These are phyloP conservation scores for Listronotus bonariensis DNA, from an alignment of 1,140 invertebrate species.

Conservation along the genomic window DNA sequence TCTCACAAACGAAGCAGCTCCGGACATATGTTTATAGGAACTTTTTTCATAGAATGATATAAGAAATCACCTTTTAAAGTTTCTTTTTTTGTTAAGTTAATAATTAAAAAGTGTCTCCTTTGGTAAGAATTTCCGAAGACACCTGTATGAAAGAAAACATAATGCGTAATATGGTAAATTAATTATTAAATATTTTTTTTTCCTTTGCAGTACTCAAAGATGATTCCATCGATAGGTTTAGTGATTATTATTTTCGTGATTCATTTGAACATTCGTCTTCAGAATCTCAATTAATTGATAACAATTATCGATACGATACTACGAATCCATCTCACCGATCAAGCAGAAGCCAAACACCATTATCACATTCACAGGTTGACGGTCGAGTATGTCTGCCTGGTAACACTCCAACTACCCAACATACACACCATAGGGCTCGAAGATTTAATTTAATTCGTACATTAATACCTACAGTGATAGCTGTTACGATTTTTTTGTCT, in stretches of 20 bases:
- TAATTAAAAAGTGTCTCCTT: no score
- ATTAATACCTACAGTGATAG: constrained; percentile 73
- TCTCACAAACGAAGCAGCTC: no score
- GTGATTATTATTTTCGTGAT: constrained; percentile 74
- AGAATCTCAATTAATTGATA: constrained; percentile 68
- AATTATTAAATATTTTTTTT: no score
- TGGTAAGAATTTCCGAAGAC: no score
- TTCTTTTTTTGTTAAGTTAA: no score
- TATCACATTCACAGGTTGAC: constrained; percentile 51
- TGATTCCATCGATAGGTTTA: constrained; percentile 57
- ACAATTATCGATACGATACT: constrained; percentile 57
- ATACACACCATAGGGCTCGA: constrained; percentile 36
- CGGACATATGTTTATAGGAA: no score
- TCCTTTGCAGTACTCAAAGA: constrained; percentile 35
- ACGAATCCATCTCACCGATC: constrained; percentile 60
- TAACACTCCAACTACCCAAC: constrained; percentile 49
- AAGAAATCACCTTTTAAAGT: no score
- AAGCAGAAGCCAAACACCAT: constrained; percentile 62
- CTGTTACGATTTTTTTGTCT: constrained; percentile 68
- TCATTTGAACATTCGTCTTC: constrained; percentile 79
- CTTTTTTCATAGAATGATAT: no score
- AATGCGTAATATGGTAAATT: no score
- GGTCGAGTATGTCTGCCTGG: constrained; percentile 45
- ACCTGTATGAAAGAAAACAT: no score
- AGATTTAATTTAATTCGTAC: constrained; percentile 61